Base-by-base conservation (phyloP, 2,113 vertebrate genomes). In the Nansenia antarctica region DNA sequence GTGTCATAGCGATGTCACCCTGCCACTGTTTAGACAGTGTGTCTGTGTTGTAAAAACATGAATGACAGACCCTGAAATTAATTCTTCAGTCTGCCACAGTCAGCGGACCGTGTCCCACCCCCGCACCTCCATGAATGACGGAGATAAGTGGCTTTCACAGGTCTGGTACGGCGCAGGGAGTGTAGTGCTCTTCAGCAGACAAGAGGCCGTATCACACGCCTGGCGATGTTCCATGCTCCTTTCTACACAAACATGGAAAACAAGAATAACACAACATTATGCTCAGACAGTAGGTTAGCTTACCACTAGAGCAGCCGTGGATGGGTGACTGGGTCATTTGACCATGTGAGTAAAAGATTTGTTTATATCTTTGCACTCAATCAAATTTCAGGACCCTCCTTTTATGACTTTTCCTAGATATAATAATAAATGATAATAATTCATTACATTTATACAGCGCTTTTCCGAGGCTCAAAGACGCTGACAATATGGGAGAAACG, bases 71-170 rank as follows among this genome's bases (percentile, higher is more conserved):
- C 22, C 26, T 64, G 39, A n/a, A 57, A 61, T 67, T 52, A 60
- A 60, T 67, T 53, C 20, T n/a, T 47, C 20, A 14, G 26, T 55
- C 37, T 18, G 52, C 31, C 47, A 73, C 59, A 61, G 58, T 30
- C 39, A 66, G 26, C 18, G 57, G 22, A 29, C 31, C 39, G 29
- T 61, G 53, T 60, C 18, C 27, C 65, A 55, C 7, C 20, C 64
- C 45, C 11, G 39, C 39, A 42, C 39, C 39, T 15, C 49, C 45
- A 37, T 52, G 70, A 37, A 59, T 60, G 24, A 49, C 29, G 9
- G 29, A 73, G 54, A 37, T 52, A 49, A 72, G 39, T 49, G 47
- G 31, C 31, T 32, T 59, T 53, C 59, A 26, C 11, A 54, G n/a
- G 60, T 22, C 12, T 18, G 30, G 9, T 26, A 55, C n/a, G n/a